phyloP scores from a whole-genome alignment of 2,113 vertebrate genomes.

The Anarhynchus alexandrinus region DNA sequence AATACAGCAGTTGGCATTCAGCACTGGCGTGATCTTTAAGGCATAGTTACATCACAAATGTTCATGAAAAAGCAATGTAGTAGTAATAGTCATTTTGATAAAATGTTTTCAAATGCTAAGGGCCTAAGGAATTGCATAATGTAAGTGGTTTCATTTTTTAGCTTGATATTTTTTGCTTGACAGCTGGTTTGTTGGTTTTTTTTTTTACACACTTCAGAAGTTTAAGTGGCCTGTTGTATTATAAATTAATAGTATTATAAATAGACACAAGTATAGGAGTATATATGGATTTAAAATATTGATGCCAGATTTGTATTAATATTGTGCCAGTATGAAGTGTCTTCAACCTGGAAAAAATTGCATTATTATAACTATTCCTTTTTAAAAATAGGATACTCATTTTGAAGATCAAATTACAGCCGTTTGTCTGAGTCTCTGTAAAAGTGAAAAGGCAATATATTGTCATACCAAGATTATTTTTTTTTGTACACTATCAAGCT shows the following conservation, averaged over 20 bases:
- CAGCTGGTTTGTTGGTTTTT: accelerated
- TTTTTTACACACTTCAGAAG: background rate
- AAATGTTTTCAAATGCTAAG: background rate
- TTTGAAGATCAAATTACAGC: conserved; percentile 42
- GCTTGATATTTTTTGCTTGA: background rate
- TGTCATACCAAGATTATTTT: conserved; percentile 4
- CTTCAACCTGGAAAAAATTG: conserved; percentile 29
- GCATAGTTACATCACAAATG: background rate
- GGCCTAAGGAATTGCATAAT: background rate
- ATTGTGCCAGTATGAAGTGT: conserved; percentile 11
- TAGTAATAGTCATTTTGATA: background rate
- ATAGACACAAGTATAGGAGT: background rate
- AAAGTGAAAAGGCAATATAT: conserved; percentile 43
- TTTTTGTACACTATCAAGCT: background rate
- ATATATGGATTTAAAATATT: background rate
- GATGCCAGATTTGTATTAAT: conserved; percentile 26
- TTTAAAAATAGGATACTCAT: conserved; percentile 30
- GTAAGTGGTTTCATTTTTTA: background rate
- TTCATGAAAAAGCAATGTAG: background rate
- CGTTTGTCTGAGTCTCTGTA: conserved; percentile 41
- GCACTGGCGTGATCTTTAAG: accelerated
- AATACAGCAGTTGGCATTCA: background rate
- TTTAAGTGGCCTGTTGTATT: background rate
- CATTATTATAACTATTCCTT: conserved; percentile 51
- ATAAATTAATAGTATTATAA: background rate